These are phyloP conservation scores for Limnephilus lunatus DNA, from an alignment of 2,888 invertebrate species.

Conservation along the genomic window DNA sequence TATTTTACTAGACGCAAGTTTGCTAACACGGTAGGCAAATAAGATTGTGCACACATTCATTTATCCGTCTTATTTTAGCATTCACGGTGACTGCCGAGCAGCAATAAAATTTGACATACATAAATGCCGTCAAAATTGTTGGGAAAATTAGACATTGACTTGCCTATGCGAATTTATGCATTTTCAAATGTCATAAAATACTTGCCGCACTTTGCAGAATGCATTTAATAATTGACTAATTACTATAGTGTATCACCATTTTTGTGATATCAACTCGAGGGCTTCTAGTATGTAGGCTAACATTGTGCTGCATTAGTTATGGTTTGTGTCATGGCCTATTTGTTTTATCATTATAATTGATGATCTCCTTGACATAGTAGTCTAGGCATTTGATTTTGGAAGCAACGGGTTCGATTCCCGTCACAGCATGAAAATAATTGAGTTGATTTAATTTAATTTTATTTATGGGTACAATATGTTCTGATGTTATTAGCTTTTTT, in stretches of 20 bases:
- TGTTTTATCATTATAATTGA: neutral
- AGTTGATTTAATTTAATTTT: neutral
- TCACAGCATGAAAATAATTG: neutral
- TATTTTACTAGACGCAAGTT: neutral
- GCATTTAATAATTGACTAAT: neutral
- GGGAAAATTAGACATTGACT: neutral
- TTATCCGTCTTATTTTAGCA: neutral
- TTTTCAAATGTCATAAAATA: neutral
- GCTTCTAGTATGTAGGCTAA: constrained; percentile 32
- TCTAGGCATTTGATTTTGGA: too few species aligned
- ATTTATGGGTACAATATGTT: neutral
- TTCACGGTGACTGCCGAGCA: neutral
- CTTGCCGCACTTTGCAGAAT: neutral
- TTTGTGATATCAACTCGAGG: neutral
- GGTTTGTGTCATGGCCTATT: neutral
- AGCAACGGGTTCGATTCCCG: neutral
- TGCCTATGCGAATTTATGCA: neutral
- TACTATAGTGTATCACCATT: neutral
- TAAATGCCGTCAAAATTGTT: neutral
- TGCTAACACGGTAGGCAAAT: neutral
- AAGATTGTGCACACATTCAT: neutral
- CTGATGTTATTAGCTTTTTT: neutral
- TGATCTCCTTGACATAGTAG: neutral
- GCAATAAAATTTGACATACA: neutral
- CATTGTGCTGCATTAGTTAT: neutral